Evolutionary conservation across 2,113 vertebrate species (phyloP).

Genomic region (Galemys pyrenaicus): DNA sequence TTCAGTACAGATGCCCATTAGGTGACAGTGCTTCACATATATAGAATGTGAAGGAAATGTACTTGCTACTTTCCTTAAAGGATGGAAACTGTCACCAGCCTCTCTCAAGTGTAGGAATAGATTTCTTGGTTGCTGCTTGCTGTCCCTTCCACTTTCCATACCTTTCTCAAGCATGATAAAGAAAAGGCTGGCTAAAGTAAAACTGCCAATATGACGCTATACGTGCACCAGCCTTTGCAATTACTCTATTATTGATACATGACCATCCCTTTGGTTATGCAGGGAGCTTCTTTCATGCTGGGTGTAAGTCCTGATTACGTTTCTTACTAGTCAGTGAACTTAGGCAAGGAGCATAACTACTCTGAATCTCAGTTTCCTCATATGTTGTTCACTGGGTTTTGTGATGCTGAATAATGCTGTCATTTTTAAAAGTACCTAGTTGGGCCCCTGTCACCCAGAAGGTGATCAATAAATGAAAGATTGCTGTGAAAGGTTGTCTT

Average conservation of each 20-base stretch:
- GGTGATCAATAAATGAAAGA: background rate
- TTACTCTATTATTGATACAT: background rate
- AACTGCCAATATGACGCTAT: background rate
- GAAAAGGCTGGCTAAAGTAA: slow-evolving; percentile 9
- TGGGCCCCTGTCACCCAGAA: background rate
- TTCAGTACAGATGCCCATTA: slow-evolving; percentile 67
- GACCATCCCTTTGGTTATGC: slow-evolving; percentile 29
- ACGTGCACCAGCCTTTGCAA: background rate
- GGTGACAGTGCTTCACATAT: slow-evolving; percentile 62
- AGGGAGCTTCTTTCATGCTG: background rate
- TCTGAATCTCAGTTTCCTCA: background rate
- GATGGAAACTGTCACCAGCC: slow-evolving; percentile 40
- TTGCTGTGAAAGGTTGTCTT: background rate
- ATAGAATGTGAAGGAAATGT: slow-evolving; percentile 23
- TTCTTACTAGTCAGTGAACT: background rate
- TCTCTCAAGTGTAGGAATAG: slow-evolving; percentile 35
- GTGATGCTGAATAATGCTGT: background rate
- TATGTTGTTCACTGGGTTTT: background rate
- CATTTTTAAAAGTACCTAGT: background rate
- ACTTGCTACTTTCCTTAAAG: slow-evolving; percentile 52
- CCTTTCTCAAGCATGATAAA: background rate
- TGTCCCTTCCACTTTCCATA: background rate
- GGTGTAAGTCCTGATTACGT: background rate
- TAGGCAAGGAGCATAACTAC: background rate
- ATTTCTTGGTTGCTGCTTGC: background rate